Base-by-base conservation (phyloP, 1,140 invertebrate genomes). In the Procambarus virginalis region DNA sequence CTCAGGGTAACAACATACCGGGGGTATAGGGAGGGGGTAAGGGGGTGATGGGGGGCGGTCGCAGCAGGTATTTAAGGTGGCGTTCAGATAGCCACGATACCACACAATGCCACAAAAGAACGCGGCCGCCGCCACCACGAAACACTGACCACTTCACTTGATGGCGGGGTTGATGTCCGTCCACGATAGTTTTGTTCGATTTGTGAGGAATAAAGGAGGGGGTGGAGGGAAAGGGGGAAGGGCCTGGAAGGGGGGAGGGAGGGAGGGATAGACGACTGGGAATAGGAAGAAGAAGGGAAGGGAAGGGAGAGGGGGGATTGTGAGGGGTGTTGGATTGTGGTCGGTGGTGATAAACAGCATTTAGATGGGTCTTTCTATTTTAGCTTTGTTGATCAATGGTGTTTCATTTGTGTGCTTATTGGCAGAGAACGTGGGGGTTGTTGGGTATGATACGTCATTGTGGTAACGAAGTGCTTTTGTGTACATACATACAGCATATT, bases 161-260 rank as follows among this genome's bases (percentile, higher is more conserved):
- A 64, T 14, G 48, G 45, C 48, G 17, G 78, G 34, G 51, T 51
- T 79, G 78, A 79, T 79, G 78, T 79, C 78, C 78, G 46, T 9
- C 22, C 48, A 55, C 49, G 78, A 79, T 79, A 79, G 17, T 51
- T 79, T 79, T 79, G 78, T 79, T 49, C 48, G 78, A 55, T 48
- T 55, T 22, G 45, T 49, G 48, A 79, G 60, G 17, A 20, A 64
- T 10, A 20, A 64, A 64, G 12, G 17, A 64, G 60, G 60, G 17
- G 20, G 17, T 4, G 14, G 60, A 64, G 60, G 10, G 17, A 64
- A 20, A 4, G 3, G 60, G 17, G 60, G 10, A 20, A 64, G 60
- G 60, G 17, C 4, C 12, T 2, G 60, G 17, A 64, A 20, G 60
- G 17, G 12, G 51, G 8, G 8, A 55, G 12, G 12, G 51, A 55